These are phyloP conservation scores for Philaenus spumarius DNA, from an alignment of 1,140 invertebrate genomes.

Conservation along the genomic window DNA sequence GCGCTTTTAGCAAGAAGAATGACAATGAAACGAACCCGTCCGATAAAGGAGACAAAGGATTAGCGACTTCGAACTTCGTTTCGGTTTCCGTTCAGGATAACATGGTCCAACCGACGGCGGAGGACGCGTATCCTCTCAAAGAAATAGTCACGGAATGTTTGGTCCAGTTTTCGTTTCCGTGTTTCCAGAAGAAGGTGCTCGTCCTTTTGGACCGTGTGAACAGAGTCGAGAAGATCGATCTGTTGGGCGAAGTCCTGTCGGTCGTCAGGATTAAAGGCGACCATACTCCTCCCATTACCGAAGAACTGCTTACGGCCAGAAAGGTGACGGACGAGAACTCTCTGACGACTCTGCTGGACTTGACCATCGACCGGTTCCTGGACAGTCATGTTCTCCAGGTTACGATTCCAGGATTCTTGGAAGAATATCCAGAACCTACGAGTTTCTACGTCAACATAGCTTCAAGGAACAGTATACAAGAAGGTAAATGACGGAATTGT, in stretches of 20 bases:
- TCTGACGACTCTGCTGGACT: conserved; percentile 23
- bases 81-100: no score
- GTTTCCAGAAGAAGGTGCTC: conserved; percentile 30
- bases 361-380: conserved; percentile 26
- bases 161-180: conserved; percentile 25
- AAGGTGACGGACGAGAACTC: conserved; percentile 11
- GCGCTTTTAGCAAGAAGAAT: no score
- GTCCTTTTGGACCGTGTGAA: conserved; percentile 28
- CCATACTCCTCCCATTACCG: conserved; percentile 12
- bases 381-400: conserved; percentile 29
- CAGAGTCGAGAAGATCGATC: conserved; percentile 20
- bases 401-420: conserved; percentile 19
- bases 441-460: conserved; percentile 2
- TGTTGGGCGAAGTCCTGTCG: conserved; percentile 26
- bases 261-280: not conserved
- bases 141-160: conserved; percentile 30
- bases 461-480: no score
- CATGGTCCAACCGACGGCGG: no score
- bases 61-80: no score
- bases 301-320: not conserved
- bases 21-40: not conserved
- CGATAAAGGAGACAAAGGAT: not conserved
- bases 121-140: not conserved
- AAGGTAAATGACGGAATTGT: no score
- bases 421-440: not conserved